phyloP scores from a whole-genome alignment of 30 jellyfish, hydroid and myxozoan species.

The Aurelia coerulea region DNA sequence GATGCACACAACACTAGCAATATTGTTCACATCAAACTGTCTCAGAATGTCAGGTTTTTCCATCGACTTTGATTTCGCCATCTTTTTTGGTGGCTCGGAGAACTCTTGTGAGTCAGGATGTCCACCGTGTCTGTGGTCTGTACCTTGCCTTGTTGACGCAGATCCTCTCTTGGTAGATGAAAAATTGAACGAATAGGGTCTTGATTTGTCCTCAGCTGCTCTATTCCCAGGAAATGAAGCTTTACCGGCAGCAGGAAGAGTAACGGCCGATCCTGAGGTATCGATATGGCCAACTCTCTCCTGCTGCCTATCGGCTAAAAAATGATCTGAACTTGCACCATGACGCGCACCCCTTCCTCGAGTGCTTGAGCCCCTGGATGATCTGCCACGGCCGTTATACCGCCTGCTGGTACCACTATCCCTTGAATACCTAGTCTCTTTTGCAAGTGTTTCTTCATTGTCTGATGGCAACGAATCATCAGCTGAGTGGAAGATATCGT shows the following conservation, averaged over 20 bases:
- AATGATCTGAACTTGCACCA: slow-evolving; percentile 77
- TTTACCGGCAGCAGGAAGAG: slow-evolving; percentile 99
- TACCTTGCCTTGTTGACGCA: slow-evolving; percentile 32
- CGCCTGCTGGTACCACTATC: slow-evolving; percentile 20
- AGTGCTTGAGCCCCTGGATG: slow-evolving; percentile 39
- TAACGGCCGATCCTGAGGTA: slow-evolving; percentile 73
- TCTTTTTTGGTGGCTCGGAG: slow-evolving; percentile 83
- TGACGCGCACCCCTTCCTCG: slow-evolving; percentile 71
- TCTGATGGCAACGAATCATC: slow-evolving; percentile 56
- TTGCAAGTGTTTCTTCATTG: slow-evolving; percentile 32
- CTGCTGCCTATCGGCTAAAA: slow-evolving; percentile 99
- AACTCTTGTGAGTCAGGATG: slow-evolving; percentile 42
- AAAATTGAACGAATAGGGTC: slow-evolving; percentile 9
- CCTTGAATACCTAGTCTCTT: slow-evolving; percentile 29
- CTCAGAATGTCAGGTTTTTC: slow-evolving; percentile 78
- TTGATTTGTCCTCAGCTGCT: slow-evolving; percentile 78
- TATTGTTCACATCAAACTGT: slow-evolving; percentile 81
- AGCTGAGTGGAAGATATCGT: slow-evolving; percentile 58
- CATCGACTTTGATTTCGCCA: slow-evolving; percentile 63
- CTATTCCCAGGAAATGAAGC: slow-evolving; percentile 30
- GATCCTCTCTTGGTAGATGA: slow-evolving; percentile 14
- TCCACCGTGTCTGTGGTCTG: slow-evolving; percentile 28
- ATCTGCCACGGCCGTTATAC: slow-evolving; percentile 50
- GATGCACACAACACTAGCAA: slow-evolving; percentile 91
- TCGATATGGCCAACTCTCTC: slow-evolving; percentile 83